A percentile compares a stretch with the other conserved stretches of the same genome.
These are phyloP conservation scores for Recurvirostra avosetta DNA, from an alignment of 2,113 vertebrate genomes.

Conservation along the genomic window DNA sequence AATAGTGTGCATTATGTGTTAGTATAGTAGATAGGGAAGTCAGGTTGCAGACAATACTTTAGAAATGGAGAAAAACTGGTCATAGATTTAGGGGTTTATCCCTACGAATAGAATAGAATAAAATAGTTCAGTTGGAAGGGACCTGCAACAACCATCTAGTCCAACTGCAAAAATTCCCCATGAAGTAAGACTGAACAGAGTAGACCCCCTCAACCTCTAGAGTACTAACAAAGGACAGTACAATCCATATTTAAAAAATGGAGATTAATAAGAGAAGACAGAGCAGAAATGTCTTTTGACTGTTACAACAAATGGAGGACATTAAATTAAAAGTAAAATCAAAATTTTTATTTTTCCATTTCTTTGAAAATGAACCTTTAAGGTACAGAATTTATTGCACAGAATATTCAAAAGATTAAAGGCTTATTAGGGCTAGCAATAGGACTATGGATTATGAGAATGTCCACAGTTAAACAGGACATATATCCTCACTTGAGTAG, in stretches of 20 bases:
- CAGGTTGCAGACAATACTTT: not conserved
- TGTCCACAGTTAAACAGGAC: not conserved
- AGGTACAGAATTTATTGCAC: not conserved
- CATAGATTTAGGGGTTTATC: not conserved
- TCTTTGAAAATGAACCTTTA: not conserved
- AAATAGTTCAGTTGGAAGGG: not conserved
- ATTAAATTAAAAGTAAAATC: not conserved
- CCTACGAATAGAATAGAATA: not conserved
- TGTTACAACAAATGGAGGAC: not conserved
- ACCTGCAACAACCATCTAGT: not conserved
- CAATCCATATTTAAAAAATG: not conserved
- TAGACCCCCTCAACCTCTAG: not conserved
- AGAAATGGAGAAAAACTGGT: not conserved
- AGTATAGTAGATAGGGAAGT: not conserved
- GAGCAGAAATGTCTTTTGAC: not conserved
- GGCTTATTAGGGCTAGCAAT: not conserved
- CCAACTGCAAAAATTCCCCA: not conserved
- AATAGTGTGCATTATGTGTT: not conserved
- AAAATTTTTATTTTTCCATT: not conserved
- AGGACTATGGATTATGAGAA: not conserved
- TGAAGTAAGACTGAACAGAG: not conserved
- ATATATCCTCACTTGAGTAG: not conserved
- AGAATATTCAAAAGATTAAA: not conserved
- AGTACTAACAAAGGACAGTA: not conserved
- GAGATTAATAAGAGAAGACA: not conserved